Evolutionary conservation across 2,888 invertebrate genomes (phyloP).

Genomic region (Amblyjoppa proteus): DNA sequence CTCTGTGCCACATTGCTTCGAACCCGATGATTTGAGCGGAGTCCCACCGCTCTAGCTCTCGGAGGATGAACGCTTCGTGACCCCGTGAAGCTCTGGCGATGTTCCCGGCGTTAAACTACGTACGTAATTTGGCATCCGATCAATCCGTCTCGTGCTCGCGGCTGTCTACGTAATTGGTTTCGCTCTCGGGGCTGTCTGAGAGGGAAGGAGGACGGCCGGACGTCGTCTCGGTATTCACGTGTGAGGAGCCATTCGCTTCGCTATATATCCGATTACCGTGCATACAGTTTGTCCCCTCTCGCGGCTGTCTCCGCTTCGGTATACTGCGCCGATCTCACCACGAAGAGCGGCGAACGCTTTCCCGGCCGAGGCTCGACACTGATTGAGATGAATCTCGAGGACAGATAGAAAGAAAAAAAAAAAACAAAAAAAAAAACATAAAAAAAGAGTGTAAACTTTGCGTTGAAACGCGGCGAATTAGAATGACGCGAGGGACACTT

Average conservation of each 20-base stretch:
- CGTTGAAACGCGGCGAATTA: too few relatives aligned
- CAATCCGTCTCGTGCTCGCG: conserved; percentile 69
- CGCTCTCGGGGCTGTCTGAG: conserved; percentile 37
- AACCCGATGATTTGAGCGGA: background rate
- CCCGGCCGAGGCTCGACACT: conserved; percentile 39
- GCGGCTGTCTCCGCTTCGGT: conserved; percentile 9
- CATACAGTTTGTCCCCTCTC: conserved; percentile 4
- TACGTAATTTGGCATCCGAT: conserved; percentile 69
- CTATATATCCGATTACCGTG: background rate
- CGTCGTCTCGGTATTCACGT: conserved; percentile 63
- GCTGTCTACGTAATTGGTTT: conserved; percentile 69
- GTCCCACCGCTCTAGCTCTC: conserved; percentile 21
- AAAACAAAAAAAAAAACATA: too few relatives aligned
- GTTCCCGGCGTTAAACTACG: conserved; percentile 69
- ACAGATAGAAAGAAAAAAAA: too few relatives aligned
- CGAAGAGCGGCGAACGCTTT: conserved; percentile 28
- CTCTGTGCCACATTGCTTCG: background rate
- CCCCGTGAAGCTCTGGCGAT: conserved; percentile 61
- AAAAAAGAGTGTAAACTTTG: too few relatives aligned
- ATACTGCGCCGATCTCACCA: conserved; percentile 39
- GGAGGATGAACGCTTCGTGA: conserved; percentile 57
- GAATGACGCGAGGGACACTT: too few relatives aligned
- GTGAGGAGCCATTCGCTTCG: conserved; percentile 29
- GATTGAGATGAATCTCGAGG: conserved; percentile 23
- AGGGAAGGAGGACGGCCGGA: conserved; percentile 51